Evolutionary conservation across 2,797 vertebrate species (phyloP), one percentile per base, ranked within the genome.

Genomic region (Pangasius macronema): DNA sequence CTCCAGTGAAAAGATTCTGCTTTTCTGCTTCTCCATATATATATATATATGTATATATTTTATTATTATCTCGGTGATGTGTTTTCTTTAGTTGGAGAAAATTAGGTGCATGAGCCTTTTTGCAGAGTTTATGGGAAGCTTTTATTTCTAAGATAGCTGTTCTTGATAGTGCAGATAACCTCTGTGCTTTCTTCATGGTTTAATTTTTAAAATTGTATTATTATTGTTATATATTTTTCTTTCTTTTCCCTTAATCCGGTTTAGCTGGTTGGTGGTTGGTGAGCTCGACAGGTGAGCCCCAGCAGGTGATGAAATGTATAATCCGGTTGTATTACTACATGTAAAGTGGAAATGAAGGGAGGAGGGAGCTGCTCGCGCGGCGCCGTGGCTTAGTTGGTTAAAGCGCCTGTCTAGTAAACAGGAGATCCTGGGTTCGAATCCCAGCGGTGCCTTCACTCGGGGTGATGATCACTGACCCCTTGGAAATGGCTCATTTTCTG

Each of bases 381-480:
- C 24, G 36, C 79, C 36, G 24, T 82, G 79, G 79, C 79, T 63
- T 46, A 82, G 57, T 59, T 80, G 73, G 73, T 76, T 51, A 76
- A 80, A 80, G 77, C 22, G 57, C 57, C 46, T 68, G 30, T 53
- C 49, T 51, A 51, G 82, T 83, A 67, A 83, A 67, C 46, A 83
- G 46, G n/a, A 63, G 57, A 82, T 67, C 61, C 61, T 49, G 81
- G 80, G 80, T 82, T 82, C 59, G 39, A 82, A 82, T 82, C 80
- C 80, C 59, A 82, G 80, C 39, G 59, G 59, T 82, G 80, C 57
- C 39, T 82, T 27, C 0, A n/a, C 1, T 2, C 0, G 24, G 4
- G 8, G 4, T 1, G 5, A 13, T 2, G 2, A 22, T 1, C 18
- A 27, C 11, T 68, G 1, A 39, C 9, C 27, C 10, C 27, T n/a